Percentiles rank a stretch among this genome's conserved stretches.
Evolutionary conservation across 2,797 vertebrate genomes (phyloP).

Genomic region (Thripadectes ignobilis): DNA sequence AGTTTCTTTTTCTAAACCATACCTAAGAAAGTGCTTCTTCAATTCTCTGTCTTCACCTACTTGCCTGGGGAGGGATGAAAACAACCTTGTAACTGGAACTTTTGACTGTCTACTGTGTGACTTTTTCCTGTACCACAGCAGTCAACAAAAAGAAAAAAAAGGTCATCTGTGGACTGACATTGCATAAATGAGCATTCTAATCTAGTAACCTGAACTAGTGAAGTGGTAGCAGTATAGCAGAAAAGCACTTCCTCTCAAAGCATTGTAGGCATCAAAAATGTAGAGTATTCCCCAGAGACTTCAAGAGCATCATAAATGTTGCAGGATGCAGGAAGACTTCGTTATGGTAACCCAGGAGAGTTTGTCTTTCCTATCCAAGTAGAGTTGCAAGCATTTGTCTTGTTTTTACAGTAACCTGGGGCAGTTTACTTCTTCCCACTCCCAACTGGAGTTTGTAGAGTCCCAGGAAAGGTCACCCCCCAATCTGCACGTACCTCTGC

Average conservation of each 20-base stretch:
- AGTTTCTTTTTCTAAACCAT: neutral
- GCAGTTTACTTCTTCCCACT: neutral
- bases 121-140: neutral
- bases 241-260: neutral
- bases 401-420: neutral
- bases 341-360: neutral
- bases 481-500: neutral
- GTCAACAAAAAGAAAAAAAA: neutral
- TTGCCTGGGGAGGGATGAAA: neutral
- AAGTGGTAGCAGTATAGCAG: neutral
- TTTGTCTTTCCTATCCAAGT: neutral
- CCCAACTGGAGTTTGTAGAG: neutral
- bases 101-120: neutral
- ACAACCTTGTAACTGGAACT: neutral
- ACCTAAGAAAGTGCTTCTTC: neutral
- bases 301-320: neutral
- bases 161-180: neutral
- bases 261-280: neutral
- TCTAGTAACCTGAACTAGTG: neutral
- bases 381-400: neutral
- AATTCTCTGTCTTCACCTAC: neutral
- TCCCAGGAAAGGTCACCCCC: neutral
- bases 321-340: neutral
- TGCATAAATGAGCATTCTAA: neutral
- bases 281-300: neutral